These are phyloP conservation scores for Anastrepha obliqua DNA, from an alignment of 1,140 invertebrate species.

Conservation along the genomic window DNA sequence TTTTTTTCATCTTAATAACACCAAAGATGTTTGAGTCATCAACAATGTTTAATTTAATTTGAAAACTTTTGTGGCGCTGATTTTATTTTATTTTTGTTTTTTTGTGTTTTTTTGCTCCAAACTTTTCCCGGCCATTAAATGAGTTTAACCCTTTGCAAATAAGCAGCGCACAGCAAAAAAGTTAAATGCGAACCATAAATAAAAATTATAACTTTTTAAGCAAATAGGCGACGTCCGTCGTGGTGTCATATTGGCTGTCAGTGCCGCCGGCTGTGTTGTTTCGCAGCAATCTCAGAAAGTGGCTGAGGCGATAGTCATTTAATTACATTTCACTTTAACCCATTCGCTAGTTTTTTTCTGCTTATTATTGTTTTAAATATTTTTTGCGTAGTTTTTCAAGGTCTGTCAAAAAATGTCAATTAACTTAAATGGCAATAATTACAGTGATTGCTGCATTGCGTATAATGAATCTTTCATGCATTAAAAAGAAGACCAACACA, in stretches of 20 bases:
- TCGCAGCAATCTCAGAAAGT: not conserved
- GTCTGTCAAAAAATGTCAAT: constrained; percentile 5
- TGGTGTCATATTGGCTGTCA: not conserved
- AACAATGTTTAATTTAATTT: constrained; percentile 48
- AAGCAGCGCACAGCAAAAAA: not conserved
- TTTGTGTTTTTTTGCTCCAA: not conserved
- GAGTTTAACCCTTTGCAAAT: constrained; percentile 15
- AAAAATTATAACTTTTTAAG: constrained; percentile 36
- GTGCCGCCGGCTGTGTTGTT: not conserved
- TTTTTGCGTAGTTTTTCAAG: not conserved
- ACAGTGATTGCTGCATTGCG: not conserved
- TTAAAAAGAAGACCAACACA: not conserved
- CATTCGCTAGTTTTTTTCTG: not conserved
- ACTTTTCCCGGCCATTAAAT: constrained; percentile 23
- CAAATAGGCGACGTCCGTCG: not conserved
- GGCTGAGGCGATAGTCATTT: not conserved
- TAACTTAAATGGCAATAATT: constrained; percentile 37
- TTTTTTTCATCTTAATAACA: not conserved
- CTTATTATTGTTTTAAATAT: not conserved
- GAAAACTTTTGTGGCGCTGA: constrained; percentile 25
- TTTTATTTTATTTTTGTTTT: not conserved
- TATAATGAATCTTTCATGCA: not conserved
- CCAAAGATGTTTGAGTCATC: constrained; percentile 18
- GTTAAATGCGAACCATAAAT: constrained; percentile 34
- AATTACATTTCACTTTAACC: constrained; percentile 6